These are phyloP conservation scores for Aspidiotus rigidus DNA, from an alignment of 2,888 invertebrate genomes.

Conservation along the genomic window DNA sequence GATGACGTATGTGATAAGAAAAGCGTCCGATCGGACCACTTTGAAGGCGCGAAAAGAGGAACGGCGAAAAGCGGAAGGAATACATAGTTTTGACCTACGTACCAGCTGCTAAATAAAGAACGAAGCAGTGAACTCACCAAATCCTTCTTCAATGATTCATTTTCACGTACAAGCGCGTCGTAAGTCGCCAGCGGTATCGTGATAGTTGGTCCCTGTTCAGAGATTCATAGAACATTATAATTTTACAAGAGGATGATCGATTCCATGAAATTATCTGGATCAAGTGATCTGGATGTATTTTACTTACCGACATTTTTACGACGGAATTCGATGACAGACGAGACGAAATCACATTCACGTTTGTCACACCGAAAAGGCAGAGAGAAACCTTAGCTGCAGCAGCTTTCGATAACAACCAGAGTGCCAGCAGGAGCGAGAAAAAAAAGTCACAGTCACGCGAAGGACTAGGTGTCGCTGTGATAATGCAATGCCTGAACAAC, in stretches of 20 bases:
- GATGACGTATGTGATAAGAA: too few relatives aligned
- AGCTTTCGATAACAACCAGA: too few relatives aligned
- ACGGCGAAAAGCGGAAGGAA: too few relatives aligned
- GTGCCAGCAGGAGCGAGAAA: too few relatives aligned
- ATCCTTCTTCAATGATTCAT: not conserved
- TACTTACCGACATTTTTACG: not conserved
- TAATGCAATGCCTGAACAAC: too few relatives aligned
- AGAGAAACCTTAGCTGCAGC: not conserved
- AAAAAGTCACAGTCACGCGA: too few relatives aligned
- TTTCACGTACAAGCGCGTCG: not conserved
- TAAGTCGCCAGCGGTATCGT: not conserved
- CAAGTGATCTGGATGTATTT: constrained; percentile 1
- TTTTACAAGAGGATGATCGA: not conserved
- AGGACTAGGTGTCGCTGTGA: too few relatives aligned
- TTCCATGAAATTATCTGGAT: not conserved
- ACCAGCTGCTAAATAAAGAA: constrained; percentile 1
- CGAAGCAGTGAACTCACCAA: constrained; percentile 2
- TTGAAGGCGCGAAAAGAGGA: too few relatives aligned
- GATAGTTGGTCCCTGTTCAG: not conserved
- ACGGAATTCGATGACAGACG: not conserved
- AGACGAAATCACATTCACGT: constrained; percentile 1
- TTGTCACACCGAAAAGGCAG: constrained; percentile 1
- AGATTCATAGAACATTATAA: not conserved
- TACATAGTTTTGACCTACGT: too few relatives aligned
- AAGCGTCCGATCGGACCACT: too few relatives aligned